phyloP scores from a whole-genome alignment of 2,888 invertebrate genomes.

The Microctonus brassicae region DNA sequence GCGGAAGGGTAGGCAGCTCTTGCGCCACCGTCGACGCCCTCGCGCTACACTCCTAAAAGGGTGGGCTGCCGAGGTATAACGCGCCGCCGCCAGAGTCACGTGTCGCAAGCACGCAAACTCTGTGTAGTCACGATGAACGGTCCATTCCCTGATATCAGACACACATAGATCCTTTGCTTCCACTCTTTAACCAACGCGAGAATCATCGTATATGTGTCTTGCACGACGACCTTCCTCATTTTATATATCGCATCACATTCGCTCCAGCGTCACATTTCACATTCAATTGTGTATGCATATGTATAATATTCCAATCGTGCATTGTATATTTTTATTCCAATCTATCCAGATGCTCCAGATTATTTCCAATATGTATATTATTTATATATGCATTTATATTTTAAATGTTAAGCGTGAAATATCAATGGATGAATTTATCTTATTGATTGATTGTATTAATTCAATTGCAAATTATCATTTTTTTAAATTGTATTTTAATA shows the following conservation, averaged over 20 bases:
- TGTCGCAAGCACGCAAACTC: conserved; percentile 48
- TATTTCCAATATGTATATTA: not conserved
- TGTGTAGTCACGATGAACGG: conserved; percentile 36
- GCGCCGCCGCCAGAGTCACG: conserved; percentile 49
- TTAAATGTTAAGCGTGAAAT: too few species aligned
- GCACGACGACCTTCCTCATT: not conserved
- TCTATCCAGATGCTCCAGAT: not conserved
- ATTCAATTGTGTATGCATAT: not conserved
- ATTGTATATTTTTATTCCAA: not conserved
- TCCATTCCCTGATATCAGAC: conserved; percentile 35
- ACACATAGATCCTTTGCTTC: not conserved
- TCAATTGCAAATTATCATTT: too few species aligned
- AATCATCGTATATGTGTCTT: conserved; percentile 2
- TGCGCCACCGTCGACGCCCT: conserved; percentile 44
- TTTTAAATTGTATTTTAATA: too few species aligned
- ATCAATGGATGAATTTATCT: too few species aligned
- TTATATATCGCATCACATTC: not conserved
- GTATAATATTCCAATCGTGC: too few species aligned
- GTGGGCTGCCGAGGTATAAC: conserved; percentile 25
- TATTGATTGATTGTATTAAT: too few species aligned
- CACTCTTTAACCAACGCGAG: not conserved
- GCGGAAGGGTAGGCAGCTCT: conserved; percentile 41
- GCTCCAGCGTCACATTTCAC: not conserved
- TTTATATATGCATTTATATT: too few species aligned
- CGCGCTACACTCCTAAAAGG: conserved; percentile 38